A percentile compares a stretch with the other conserved stretches of the same genome.
Evolutionary conservation across 1,140 invertebrate genomes (phyloP).

Genomic region (Lamellibrachia luymesi): DNA sequence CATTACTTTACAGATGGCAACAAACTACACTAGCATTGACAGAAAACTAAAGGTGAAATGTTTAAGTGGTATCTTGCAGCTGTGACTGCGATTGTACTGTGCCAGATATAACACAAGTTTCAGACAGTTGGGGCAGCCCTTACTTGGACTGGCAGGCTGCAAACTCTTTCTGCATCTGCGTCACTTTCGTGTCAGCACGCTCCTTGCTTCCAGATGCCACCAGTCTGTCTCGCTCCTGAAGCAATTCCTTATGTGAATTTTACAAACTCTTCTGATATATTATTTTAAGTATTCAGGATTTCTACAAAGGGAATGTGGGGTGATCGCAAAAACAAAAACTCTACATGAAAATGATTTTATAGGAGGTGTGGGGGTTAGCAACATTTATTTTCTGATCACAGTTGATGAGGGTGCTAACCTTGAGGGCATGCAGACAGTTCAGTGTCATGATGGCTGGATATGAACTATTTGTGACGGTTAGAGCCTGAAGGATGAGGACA

Average conservation of each 20-base stretch:
- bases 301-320: not conserved
- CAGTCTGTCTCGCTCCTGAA: slow-evolving; percentile 43
- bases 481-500: too few relatives aligned
- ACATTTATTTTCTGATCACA: too few relatives aligned
- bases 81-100: not conserved
- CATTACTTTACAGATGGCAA: not conserved
- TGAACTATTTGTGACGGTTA: too few relatives aligned
- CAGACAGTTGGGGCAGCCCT: not conserved
- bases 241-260: not conserved
- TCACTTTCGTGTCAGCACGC: slow-evolving; percentile 39
- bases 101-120: not conserved
- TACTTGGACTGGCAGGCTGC: not conserved
- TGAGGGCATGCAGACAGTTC: too few relatives aligned
- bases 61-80: too few relatives aligned
- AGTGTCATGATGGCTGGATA: too few relatives aligned
- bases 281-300: not conserved
- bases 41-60: not conserved
- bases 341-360: too few relatives aligned
- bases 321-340: too few relatives aligned
- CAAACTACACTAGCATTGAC: not conserved
- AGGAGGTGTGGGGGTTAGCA: too few relatives aligned
- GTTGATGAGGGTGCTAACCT: too few relatives aligned
- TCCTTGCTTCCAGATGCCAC: slow-evolving; percentile 46
- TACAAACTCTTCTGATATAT: not conserved
- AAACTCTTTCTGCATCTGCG: slow-evolving; percentile 33